These are phyloP conservation scores for Perithous albicinctus DNA, from an alignment of 2,888 invertebrate genomes.

Conservation along the genomic window DNA sequence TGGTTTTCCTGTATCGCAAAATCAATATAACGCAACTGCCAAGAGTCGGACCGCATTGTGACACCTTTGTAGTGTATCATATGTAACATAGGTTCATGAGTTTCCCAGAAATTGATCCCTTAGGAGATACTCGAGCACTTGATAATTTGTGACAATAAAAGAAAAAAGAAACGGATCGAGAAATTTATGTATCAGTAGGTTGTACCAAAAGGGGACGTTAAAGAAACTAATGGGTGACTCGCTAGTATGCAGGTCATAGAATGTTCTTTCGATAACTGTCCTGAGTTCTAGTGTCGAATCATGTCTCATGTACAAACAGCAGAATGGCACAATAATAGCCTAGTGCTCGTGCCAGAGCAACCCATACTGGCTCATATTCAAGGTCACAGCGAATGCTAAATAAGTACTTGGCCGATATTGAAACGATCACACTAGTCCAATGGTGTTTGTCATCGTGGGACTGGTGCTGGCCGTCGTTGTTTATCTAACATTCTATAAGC, in stretches of 20 bases:
- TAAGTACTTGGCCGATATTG: too few relatives aligned
- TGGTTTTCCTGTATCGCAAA: slow-evolving; percentile 20
- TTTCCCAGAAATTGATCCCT: slow-evolving; percentile 22
- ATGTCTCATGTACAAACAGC: too few relatives aligned
- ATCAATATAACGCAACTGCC: slow-evolving; percentile 23
- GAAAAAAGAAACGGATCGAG: neutral
- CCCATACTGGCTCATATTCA: too few relatives aligned
- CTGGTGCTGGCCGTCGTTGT: too few relatives aligned
- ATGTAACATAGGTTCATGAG: neutral
- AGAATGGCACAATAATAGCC: too few relatives aligned
- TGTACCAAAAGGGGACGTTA: neutral
- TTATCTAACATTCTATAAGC: too few relatives aligned
- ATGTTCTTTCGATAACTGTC: too few relatives aligned
- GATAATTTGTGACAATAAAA: slow-evolving; percentile 19
- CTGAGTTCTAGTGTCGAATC: too few relatives aligned
- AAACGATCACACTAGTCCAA: too few relatives aligned
- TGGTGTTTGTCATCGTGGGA: too few relatives aligned
- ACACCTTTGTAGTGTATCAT: neutral
- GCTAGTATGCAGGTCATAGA: neutral
- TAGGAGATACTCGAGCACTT: neutral
- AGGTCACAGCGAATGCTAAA: too few relatives aligned
- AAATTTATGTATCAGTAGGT: neutral
- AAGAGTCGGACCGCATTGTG: neutral
- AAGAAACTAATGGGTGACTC: neutral
- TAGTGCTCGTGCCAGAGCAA: too few relatives aligned